Conservation (phyloP, 2,797 vertebrate genomes). For the Perodicticus potto region DNA sequence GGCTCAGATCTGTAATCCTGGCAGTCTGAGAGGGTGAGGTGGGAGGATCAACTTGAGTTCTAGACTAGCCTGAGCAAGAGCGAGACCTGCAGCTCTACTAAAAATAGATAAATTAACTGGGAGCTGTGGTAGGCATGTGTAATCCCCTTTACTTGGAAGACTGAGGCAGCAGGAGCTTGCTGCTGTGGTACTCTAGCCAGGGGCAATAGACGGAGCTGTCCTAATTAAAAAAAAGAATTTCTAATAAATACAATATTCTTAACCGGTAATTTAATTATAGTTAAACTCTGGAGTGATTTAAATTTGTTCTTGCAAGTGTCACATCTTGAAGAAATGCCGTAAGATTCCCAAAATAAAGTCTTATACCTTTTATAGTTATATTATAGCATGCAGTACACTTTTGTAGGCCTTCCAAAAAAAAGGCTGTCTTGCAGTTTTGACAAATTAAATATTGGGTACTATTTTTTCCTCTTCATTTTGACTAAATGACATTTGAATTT, state of each 20-base stretch:
- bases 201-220: too few species aligned
- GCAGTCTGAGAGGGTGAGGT: too few species aligned
- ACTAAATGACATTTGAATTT: constrained; percentile 61
- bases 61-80: too few species aligned
- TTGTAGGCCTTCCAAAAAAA: constrained; percentile 11
- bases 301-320: constrained; percentile 2
- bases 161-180: too few species aligned
- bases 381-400: background rate
- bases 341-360: background rate
- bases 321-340: constrained; percentile 48
- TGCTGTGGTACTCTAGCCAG: too few species aligned
- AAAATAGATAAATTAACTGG: too few species aligned
- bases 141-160: too few species aligned
- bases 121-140: too few species aligned
- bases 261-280: constrained; percentile 40
- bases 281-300: constrained; percentile 41
- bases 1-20: too few species aligned
- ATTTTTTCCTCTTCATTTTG: constrained; percentile 34
- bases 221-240: background rate
- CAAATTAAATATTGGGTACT: constrained; percentile 50
- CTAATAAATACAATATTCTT: constrained; percentile 28
- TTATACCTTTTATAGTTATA: background rate
- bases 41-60: too few species aligned
- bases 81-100: too few species aligned
- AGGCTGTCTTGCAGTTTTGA: constrained; percentile 49